Evolutionary conservation across 1,140 invertebrate species (phyloP), one percentile per base, ranked within the genome.

Genomic region (Hylaeus anthracinus): DNA sequence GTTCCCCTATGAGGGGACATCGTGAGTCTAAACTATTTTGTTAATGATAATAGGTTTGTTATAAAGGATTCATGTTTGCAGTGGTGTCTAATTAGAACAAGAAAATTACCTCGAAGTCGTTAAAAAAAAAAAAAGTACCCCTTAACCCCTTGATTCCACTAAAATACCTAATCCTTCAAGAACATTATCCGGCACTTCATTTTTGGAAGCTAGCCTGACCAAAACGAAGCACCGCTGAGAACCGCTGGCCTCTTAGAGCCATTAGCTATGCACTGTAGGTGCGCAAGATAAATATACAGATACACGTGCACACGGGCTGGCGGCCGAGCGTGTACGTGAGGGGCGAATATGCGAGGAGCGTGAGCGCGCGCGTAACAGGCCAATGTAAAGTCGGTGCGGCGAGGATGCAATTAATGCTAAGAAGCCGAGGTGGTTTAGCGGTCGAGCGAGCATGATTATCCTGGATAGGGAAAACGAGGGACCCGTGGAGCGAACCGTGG

Each of bases 341-440:
- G 3, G 2, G 15, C 72, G 66, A 76, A 48, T 84, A 80, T 8
- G 45, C 48, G 39, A 56, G 55, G 81, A 9, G 63, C 45, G n/a
- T 55, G 56, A 64, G 53, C 45, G 81, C 75, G 69, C 65, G 64
- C 39, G 64, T 85, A 87, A 88, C 86, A 78, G 82, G 74, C 86
- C 85, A 86, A 87, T 81, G 82, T 84, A 88, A 89, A 91, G 88
- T 88, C 86, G 86, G 79, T 84, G 80, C 83, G 89, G 88, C 86
- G 91, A 90, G 90, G 90, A 92, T 90, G 91, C 90, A 91, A 91
- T 92, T 92, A 92, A 91, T 91, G 90, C 88, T 90, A 92, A 92
- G 91, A 93, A 92, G 90, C 90, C 88, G 82, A 89, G 90, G 88
- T 83, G 88, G 87, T 90, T 90, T 91, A 90, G 90, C 89, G 90